Evolutionary conservation across 2,888 invertebrate species (phyloP).

Genomic region (Nemotelus nigrinus): DNA sequence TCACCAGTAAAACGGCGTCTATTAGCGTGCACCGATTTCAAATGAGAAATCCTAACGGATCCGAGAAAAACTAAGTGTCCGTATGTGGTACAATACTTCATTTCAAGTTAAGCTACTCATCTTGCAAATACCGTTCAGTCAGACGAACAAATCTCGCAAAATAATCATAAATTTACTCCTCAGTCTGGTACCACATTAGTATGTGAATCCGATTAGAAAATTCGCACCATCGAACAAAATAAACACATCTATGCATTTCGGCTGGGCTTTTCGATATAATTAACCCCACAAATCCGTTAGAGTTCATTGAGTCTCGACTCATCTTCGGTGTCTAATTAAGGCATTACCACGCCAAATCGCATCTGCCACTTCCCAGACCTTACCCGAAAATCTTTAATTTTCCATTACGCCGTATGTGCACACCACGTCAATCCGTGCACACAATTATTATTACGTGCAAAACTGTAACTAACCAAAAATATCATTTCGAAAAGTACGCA

Average conservation of each 20-base stretch:
- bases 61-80: conserved; percentile 29
- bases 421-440: conserved; percentile 32
- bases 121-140: conserved; percentile 16
- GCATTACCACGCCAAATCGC: conserved; percentile 38
- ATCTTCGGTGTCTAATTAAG: conserved; percentile 42
- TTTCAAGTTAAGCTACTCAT: conserved; percentile 15
- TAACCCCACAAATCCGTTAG: conserved; percentile 39
- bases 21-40: conserved; percentile 8
- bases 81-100: conserved; percentile 37
- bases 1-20: background rate
- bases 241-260: conserved; percentile 27
- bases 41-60: conserved; percentile 32
- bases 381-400: conserved; percentile 36
- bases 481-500: conserved; percentile 28
- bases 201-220: conserved; percentile 39
- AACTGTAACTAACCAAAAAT: conserved; percentile 42
- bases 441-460: conserved; percentile 19
- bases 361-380: background rate
- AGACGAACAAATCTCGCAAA: conserved; percentile 15
- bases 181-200: conserved; percentile 1
- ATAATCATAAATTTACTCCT: conserved; percentile 31
- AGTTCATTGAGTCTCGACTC: conserved; percentile 43
- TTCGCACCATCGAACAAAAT: conserved; percentile 36
- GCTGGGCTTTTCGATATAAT: conserved; percentile 31
- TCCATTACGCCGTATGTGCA: conserved; percentile 13